A percentile compares a stretch with the other conserved stretches of the same genome.
These are phyloP conservation scores for Phylloscopus trochilus DNA, from an alignment of 2,113 vertebrate species.

Conservation along the genomic window DNA sequence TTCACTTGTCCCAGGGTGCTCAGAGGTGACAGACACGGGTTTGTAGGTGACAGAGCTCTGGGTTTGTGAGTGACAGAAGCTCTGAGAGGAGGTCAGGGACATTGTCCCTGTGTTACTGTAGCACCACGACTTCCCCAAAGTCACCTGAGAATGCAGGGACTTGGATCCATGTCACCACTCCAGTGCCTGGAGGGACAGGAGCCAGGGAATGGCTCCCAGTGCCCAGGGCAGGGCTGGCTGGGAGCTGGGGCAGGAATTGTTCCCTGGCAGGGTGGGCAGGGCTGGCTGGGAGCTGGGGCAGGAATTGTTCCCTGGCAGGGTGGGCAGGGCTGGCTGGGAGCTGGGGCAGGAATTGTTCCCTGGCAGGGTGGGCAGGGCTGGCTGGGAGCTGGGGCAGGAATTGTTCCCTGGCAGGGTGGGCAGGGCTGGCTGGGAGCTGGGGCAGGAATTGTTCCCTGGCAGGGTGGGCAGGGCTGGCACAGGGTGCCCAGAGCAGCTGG, in stretches of 20 bases:
- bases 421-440: fast-evolving
- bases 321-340: fast-evolving
- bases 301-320: not conserved
- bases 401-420: not conserved
- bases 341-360: not conserved
- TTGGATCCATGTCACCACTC: not conserved
- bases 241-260: not conserved
- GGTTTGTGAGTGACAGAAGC: not conserved
- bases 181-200: not conserved
- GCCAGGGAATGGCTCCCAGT: not conserved
- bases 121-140: not conserved
- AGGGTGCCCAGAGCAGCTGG: not conserved
- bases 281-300: not conserved
- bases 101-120: not conserved
- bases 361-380: fast-evolving
- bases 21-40: not conserved
- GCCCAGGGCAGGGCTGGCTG: not conserved
- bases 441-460: not conserved
- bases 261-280: not conserved
- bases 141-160: fast-evolving
- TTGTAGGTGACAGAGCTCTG: not conserved
- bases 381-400: not conserved
- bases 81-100: not conserved
- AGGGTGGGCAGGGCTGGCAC: not conserved
- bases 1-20: not conserved